Conservation (phyloP, 2,888 invertebrate species). For the Lasioglossum zephyrum region DNA sequence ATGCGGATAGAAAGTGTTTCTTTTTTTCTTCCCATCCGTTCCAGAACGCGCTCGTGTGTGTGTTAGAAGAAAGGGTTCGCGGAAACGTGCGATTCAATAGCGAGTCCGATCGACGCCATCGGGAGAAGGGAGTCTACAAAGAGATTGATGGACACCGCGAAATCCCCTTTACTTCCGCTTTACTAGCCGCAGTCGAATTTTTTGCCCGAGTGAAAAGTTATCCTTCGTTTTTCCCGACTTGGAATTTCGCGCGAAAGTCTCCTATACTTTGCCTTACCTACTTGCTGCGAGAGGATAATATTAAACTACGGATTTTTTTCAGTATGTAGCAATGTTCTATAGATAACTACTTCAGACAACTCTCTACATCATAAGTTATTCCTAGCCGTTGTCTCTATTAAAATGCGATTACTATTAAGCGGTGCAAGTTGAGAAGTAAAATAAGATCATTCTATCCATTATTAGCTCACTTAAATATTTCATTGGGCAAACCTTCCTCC, state of each 20-base stretch:
- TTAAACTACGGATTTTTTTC: neutral
- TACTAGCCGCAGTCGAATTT: constrained; percentile 35
- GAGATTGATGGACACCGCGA: constrained; percentile 60
- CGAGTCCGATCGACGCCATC: constrained; percentile 41
- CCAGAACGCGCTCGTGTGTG: neutral
- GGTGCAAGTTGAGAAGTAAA: neutral
- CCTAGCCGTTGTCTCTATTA: too few relatives aligned
- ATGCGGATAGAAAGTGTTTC: constrained; percentile 62
- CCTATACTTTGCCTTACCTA: neutral
- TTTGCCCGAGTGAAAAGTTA: constrained; percentile 11
- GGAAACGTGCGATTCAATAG: constrained; percentile 54
- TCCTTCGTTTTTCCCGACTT: neutral
- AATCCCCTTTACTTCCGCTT: constrained; percentile 60
- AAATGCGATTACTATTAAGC: neutral
- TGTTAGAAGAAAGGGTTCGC: constrained; percentile 59
- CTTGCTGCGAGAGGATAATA: constrained; percentile 16
- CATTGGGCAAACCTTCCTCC: neutral
- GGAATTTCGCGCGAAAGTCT: neutral
- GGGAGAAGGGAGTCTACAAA: constrained; percentile 53
- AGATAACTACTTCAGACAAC: too few relatives aligned
- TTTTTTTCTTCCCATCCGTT: constrained; percentile 26
- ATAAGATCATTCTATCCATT: neutral
- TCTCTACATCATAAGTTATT: too few relatives aligned
- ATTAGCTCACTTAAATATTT: constrained; percentile 1
- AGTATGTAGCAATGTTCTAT: too few relatives aligned